A percentile compares a stretch with the other conserved stretches of the same genome.
Evolutionary conservation across 1,140 invertebrate genomes (phyloP).

Genomic region (Glomeris maerens): DNA sequence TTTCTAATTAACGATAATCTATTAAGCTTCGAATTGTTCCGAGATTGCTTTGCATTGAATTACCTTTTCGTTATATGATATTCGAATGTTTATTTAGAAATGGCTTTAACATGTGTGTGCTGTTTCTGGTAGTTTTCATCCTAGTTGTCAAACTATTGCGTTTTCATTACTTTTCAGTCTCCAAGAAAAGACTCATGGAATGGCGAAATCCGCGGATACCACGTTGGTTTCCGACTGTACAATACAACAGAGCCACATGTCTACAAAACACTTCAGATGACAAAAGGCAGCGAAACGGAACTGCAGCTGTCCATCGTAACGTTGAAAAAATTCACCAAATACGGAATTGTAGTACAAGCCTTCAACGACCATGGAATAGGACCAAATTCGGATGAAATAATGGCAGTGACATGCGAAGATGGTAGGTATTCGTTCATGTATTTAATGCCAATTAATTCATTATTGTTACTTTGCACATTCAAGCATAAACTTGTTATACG

Average conservation of each 20-base stretch:
- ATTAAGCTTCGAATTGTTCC: no score
- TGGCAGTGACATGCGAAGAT: conserved; percentile 62
- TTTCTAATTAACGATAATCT: no score
- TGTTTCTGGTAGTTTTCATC: no score
- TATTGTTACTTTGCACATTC: no score
- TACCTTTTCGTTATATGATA: no score
- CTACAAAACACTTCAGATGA: conserved; percentile 20
- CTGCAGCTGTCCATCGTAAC: not conserved
- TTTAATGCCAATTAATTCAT: no score
- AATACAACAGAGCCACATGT: conserved; percentile 23
- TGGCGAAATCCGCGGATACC: conserved; percentile 31
- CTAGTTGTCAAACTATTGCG: no score
- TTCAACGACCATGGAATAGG: conserved; percentile 41
- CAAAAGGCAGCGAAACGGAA: conserved; percentile 7
- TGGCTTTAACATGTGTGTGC: no score
- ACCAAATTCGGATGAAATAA: conserved; percentile 54
- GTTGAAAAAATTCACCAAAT: conserved; percentile 39
- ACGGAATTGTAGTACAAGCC: conserved; percentile 36
- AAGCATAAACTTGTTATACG: no score
- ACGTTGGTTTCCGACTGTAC: conserved; percentile 29
- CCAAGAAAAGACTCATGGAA: conserved; percentile 23
- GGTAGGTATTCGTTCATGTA: conserved; percentile 34
- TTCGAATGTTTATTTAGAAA: no score
- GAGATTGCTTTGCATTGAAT: no score
- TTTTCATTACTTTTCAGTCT: no score